Conservation (phyloP, 2,888 invertebrate species). For the Acleris laterana region DNA sequence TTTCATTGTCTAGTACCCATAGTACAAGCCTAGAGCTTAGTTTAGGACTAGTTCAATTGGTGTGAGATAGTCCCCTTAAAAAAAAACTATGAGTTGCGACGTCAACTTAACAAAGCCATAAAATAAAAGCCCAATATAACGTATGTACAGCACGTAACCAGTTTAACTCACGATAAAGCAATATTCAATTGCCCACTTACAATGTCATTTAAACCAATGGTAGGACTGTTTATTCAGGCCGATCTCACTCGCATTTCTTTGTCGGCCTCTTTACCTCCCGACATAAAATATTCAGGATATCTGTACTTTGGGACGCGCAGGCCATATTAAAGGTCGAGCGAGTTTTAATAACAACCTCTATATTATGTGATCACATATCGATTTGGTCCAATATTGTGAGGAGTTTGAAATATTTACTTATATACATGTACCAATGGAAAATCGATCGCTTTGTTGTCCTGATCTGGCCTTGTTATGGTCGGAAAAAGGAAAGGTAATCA, state of each 20-base stretch:
- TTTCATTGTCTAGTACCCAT: too few species aligned
- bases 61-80: too few species aligned
- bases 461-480: too few species aligned
- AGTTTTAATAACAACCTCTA: conserved; percentile 36
- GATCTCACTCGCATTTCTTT: conserved; percentile 79
- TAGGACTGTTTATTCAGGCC: conserved; percentile 74
- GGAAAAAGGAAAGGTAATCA: too few species aligned
- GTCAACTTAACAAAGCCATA: too few species aligned
- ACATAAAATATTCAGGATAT: conserved; percentile 80
- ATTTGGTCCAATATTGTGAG: conserved; percentile 32
- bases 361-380: conserved; percentile 42
- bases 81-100: too few species aligned
- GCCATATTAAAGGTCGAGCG: conserved; percentile 63
- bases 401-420: background rate
- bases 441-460: too few species aligned
- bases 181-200: conserved; percentile 7
- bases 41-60: too few species aligned
- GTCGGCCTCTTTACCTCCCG: conserved; percentile 77
- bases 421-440: too few species aligned
- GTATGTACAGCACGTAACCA: too few species aligned
- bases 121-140: too few species aligned
- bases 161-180: background rate
- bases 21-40: too few species aligned
- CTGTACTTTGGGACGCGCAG: conserved; percentile 63
- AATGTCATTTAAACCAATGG: conserved; percentile 47